Conservation (phyloP, 1,140 invertebrate genomes). For the Leptopilina clavipes region DNA sequence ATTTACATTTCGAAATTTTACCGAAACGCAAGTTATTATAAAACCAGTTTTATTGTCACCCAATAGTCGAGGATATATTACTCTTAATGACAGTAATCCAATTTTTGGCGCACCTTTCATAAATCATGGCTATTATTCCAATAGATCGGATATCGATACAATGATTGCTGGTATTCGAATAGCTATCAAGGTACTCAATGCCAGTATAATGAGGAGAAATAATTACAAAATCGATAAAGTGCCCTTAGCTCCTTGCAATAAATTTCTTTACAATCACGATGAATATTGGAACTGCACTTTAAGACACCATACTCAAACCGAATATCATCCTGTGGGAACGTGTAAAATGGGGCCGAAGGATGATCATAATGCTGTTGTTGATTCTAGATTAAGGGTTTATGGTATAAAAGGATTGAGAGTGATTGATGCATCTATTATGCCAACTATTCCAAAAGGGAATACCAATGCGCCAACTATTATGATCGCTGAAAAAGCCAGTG, state of each 20-base stretch:
- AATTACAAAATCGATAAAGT: conserved; percentile 78
- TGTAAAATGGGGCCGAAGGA: conserved; percentile 75
- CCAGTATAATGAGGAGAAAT: conserved; percentile 76
- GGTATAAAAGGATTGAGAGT: conserved; percentile 48
- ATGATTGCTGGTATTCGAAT: conserved; percentile 77
- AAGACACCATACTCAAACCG: conserved; percentile 69
- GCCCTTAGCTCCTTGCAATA: conserved; percentile 80
- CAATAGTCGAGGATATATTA: conserved; percentile 82
- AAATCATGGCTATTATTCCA: conserved; percentile 84
- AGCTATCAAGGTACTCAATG: conserved; percentile 76
- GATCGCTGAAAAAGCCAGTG: neutral
- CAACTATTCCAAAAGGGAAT: neutral
- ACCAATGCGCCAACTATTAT: conserved; percentile 5
- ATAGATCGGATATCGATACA: conserved; percentile 77
- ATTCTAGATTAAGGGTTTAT: conserved; percentile 31
- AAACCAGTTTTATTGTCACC: conserved; percentile 81
- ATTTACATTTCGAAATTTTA: neutral
- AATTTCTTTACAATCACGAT: conserved; percentile 62
- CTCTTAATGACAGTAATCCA: conserved; percentile 82
- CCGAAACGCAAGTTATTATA: neutral
- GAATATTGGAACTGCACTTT: conserved; percentile 76
- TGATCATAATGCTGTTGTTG: conserved; percentile 57
- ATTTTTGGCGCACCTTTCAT: conserved; percentile 81
- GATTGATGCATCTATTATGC: conserved; percentile 8
- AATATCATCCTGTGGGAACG: conserved; percentile 70